Base-by-base conservation (phyloP, 2,113 vertebrate genomes). In the Xenotilapia longispinis region DNA sequence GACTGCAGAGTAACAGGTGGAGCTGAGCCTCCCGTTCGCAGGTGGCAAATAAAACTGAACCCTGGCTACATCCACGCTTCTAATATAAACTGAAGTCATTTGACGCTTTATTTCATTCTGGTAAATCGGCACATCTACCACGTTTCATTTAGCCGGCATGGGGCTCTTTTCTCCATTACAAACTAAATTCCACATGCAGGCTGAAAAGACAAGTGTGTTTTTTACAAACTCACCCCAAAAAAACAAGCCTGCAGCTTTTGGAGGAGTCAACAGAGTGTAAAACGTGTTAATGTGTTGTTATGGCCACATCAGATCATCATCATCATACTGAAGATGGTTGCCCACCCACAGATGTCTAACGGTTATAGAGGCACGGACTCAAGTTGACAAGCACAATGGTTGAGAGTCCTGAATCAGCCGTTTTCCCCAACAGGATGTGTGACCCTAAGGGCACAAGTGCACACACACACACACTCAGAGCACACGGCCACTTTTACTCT, bases 331-430 rank as follows among this genome's bases (percentile, higher is more conserved):
- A 75, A 84, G 81, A 84, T 19, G 15, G 9, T 68, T 12, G 23
- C 53, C 80, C 45, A 5, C 89, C 85, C 75, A 65, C 87, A 89
- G 92, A 90, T 90, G 91, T 91, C 88, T 87, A 89, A 89, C 68
- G 45, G 85, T 87, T 81, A 86, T 83, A 54, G 87, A 21, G 15
- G 36, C 85, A 47, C 2, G 79, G 26, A 58, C 86, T 57, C 65
- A 23, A 80, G 88, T 78, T 88, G 91, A 92, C 65, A 53, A 55
- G 81, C 65, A 15, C 88, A 91, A 86, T 85, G 87, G 82, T 63
- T 65, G 65, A 49, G 57, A 47, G 57, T 70, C 73, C 87, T 90
- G 92, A 94, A 89, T 94, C 90, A 91, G 90, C 94, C 87, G 21
- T 88, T 91, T 89, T 89, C 58, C 54, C 42, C 14, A 47, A 82